phyloP scores from a whole-genome alignment of 53 echinoderm and acorn worm genomes.

The Pentamera pediparva region DNA sequence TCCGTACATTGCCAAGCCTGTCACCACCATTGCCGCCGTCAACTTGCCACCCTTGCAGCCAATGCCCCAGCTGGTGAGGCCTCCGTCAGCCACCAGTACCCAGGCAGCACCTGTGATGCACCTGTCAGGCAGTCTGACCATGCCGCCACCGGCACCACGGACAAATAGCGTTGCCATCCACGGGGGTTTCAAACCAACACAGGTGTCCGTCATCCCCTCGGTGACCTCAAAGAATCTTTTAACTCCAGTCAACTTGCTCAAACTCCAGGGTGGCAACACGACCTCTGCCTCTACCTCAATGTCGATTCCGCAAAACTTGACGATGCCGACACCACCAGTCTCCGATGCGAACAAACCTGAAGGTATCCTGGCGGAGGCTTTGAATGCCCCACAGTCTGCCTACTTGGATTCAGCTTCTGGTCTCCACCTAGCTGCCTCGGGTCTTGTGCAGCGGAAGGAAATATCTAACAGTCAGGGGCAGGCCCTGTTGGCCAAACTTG shows the following conservation, averaged over 20 bases:
- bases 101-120: neutral
- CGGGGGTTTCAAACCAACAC: neutral
- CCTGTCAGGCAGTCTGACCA: too few species aligned
- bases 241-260: too few species aligned
- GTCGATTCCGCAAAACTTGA: too few species aligned
- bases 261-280: too few species aligned
- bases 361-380: constrained; percentile 22
- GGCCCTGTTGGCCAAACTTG: constrained; percentile 2
- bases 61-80: neutral
- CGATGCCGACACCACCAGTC: neutral
- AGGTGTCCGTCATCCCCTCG: neutral
- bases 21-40: neutral
- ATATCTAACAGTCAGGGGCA: neutral
- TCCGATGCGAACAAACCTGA: neutral
- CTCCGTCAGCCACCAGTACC: neutral
- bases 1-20: neutral
- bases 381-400: constrained; percentile 20
- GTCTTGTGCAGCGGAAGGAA: constrained; percentile 4
- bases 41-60: constrained; percentile 2
- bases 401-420: constrained; percentile 26
- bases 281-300: too few species aligned
- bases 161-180: too few species aligned
- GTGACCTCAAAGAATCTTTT: too few species aligned
- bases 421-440: constrained; percentile 29
- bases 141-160: too few species aligned